A percentile compares a stretch with the other conserved stretches of the same genome.
Evolutionary conservation across 1,140 invertebrate species (phyloP).

Genomic region (Yoshiicerus persimilis): DNA sequence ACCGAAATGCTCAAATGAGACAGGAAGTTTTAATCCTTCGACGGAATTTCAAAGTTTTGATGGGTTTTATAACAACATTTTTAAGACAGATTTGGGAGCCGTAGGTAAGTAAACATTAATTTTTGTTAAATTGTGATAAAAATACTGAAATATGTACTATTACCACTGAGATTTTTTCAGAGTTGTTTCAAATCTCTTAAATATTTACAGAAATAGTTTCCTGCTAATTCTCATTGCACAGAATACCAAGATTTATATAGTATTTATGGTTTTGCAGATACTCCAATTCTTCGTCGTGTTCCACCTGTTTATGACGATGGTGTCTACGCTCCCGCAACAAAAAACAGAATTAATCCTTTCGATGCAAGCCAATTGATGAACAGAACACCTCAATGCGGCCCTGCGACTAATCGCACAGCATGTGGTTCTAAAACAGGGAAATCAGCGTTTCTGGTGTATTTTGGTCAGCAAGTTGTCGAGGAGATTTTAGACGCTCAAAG

Average conservation of each 20-base stretch:
- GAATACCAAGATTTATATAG: neutral
- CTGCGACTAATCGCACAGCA: neutral
- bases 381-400: neutral
- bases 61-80: constrained; percentile 47
- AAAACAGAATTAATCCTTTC: constrained; percentile 61
- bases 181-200: no score
- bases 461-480: constrained; percentile 68
- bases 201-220: no score
- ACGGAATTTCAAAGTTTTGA: constrained; percentile 45
- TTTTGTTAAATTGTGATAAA: neutral
- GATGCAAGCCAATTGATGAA: constrained; percentile 60
- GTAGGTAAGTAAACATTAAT: constrained; percentile 23
- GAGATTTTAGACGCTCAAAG: constrained; percentile 65
- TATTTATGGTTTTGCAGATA: constrained; percentile 53
- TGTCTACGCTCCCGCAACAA: constrained; percentile 59
- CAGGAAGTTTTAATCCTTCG: no score
- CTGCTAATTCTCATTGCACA: no score
- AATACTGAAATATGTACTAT: no score
- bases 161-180: no score
- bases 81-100: constrained; percentile 45
- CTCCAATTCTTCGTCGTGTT: constrained; percentile 60
- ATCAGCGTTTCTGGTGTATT: constrained; percentile 69
- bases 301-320: constrained; percentile 66
- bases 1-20: no score
- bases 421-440: constrained; percentile 60